Base-by-base conservation (phyloP, 1,140 invertebrate genomes). In the Semibalanus balanoides region DNA sequence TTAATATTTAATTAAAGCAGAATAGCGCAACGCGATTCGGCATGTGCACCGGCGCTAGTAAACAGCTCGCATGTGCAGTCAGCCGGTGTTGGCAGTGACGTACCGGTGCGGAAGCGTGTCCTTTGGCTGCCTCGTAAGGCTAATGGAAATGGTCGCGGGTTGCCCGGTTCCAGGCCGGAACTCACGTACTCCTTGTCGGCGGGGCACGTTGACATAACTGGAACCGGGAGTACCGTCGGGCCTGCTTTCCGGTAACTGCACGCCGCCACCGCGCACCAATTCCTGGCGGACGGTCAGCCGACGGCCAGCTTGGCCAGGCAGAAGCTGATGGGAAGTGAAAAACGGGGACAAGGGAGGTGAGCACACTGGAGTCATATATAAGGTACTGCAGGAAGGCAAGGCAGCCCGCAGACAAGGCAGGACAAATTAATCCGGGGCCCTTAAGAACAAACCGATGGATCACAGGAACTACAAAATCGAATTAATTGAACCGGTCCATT, bases 131-230 rank as follows among this genome's bases (percentile, higher is more conserved):
- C 77, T 84, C 83, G 77, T 83, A 83, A 30, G 78, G 73, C 82
- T 83, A 30, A 81, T 83, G 78, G 78, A 81, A 81, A 76, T 84
- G 83, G 70, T 81, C n/a, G 76, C n/a, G 80, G 80, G 77, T 84
- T 84, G 73, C 83, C 83, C 82, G 75, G 30, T 82, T 81, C 77
- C 79, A 83, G 27, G 27, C 83, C 83, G 83, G 75, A 83, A 83
- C 77, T 84, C 77, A 84, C 83, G 76, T 83, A 84, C 43, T 82
- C 80, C 31, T 80, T 82, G 72, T 81, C 78, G 78, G 7, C 78
- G 78, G 14, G 83, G 83, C 19, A 84, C 82, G 77, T 82, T 83
- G 25, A 82, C 83, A 76, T 84, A n/a, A 84, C 76, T 82, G 80
- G 78, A 83, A 83, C 76, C 81, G 78, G 80, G 81, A 19, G 81